Percentiles rank a stretch among this genome's conserved stretches.
Evolutionary conservation across 2,888 invertebrate genomes (phyloP).

Genomic region (Ptilodon capucinus): DNA sequence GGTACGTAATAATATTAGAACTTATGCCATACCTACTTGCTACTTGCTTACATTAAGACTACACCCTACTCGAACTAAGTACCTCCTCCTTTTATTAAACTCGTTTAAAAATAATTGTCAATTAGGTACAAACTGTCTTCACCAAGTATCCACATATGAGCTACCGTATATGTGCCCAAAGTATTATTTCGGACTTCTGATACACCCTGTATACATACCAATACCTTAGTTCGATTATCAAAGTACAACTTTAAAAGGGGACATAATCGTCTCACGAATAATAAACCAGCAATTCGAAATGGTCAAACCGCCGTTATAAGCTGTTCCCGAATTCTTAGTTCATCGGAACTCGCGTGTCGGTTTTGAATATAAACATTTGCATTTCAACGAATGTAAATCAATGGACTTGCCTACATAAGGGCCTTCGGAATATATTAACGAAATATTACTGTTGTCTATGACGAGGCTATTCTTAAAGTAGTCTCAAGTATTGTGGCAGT

Average conservation of each 20-base stretch:
- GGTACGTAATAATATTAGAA: too few species aligned
- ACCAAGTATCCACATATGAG: too few species aligned
- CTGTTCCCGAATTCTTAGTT: constrained; percentile 41
- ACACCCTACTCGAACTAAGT: too few species aligned
- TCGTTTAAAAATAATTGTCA: too few species aligned
- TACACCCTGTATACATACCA: too few species aligned
- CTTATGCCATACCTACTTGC: too few species aligned
- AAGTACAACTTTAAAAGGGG: constrained; percentile 30
- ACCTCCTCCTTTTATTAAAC: too few species aligned
- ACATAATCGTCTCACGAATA: constrained; percentile 46
- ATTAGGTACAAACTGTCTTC: too few species aligned
- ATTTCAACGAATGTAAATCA: constrained; percentile 31
- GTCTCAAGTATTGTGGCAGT: background rate
- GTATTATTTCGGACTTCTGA: too few species aligned
- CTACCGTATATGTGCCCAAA: too few species aligned
- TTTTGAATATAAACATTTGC: constrained; percentile 37
- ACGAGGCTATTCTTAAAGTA: constrained; percentile 7
- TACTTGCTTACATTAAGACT: too few species aligned
- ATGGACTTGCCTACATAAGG: constrained; percentile 26
- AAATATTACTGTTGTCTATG: constrained; percentile 17
- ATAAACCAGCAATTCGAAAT: constrained; percentile 37
- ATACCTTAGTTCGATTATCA: too few species aligned
- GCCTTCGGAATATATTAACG: constrained; percentile 20
- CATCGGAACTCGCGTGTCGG: constrained; percentile 28
- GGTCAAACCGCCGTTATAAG: constrained; percentile 44